Evolutionary conservation across 2,888 invertebrate species (phyloP), one percentile per base, ranked within the genome.

Genomic region (Theretra japonica): DNA sequence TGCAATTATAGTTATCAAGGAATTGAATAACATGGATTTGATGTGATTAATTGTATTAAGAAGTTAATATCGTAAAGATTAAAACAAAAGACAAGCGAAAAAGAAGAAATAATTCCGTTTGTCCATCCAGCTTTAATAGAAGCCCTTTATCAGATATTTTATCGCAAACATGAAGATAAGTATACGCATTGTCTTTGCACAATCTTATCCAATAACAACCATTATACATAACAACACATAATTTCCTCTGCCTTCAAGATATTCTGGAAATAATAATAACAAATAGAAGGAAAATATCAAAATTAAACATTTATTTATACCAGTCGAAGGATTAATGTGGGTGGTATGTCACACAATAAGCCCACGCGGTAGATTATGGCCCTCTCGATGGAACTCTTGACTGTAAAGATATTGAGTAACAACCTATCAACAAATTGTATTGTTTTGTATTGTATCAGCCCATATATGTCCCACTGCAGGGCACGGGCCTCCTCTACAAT

Each of bases 111-210:
- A n/a, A 65, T 41, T 65, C 48, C 23, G 23, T 5, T 65, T 65
- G 65, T 48, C 65, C 41, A 65, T 41, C 23, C 41, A 48, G 65
- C 65, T 48, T 65, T 48, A 48, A 58, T 48, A 41, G 23, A 17
- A 65, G 23, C 48, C 48, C 17, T 48, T 58, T 65, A 65, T 65
- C 65, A 25, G 41, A 65, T 48, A 65, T 15, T 41, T 41, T 65
- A 48, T 65, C 65, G 23, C 23, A 23, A 41, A 41, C 48, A 65
- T 62, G 8, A 41, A 65, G 65, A 65, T 65, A 65, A 65, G 65
- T 65, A 65, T 4, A 41, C 21, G 11, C 23, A 65, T 65, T 65
- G 65, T 65, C 65, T 65, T 65, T 65, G 21, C 48, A 65, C 65
- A 65, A 65, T 65, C 65, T 65, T 48, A 65, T 48, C 41, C 48